These are phyloP conservation scores for Sorex fumeus DNA, from an alignment of 2,113 vertebrate genomes.

Conservation along the genomic window DNA sequence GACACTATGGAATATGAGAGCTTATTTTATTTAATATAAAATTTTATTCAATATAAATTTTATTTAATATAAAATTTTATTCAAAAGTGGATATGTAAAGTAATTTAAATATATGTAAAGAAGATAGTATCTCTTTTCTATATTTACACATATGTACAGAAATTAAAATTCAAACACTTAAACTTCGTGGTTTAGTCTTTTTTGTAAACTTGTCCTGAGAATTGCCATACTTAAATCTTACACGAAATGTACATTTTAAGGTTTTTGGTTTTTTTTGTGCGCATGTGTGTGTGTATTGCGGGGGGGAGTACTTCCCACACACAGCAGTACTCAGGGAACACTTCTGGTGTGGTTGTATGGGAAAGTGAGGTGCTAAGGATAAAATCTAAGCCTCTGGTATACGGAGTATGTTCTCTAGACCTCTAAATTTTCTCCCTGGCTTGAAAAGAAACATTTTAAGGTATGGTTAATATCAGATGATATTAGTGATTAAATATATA, in stretches of 20 bases:
- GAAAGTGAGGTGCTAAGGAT: too few relatives aligned
- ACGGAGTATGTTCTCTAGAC: too few relatives aligned
- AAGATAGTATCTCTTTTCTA: background rate
- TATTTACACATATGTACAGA: conserved; percentile 32
- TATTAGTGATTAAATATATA: conserved; percentile 26
- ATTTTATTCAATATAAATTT: too few relatives aligned
- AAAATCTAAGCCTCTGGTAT: too few relatives aligned
- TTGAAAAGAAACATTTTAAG: too few relatives aligned
- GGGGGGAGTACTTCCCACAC: too few relatives aligned
- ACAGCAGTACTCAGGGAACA: too few relatives aligned
- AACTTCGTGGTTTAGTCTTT: conserved; percentile 33
- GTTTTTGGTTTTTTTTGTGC: background rate
- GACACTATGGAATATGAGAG: conserved; percentile 35
- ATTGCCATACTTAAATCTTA: conserved; percentile 50
- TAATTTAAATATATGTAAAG: conserved; percentile 51
- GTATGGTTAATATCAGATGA: background rate
- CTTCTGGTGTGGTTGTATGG: too few relatives aligned
- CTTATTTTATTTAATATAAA: conserved; percentile 38
- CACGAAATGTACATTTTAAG: conserved; percentile 23
- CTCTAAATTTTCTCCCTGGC: too few relatives aligned
- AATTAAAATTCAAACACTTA: conserved; percentile 27
- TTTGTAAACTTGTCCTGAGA: conserved; percentile 50
- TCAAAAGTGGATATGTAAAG: background rate
- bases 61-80: too few relatives aligned
- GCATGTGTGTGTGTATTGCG: too few relatives aligned